Evolutionary conservation across 2,888 invertebrate species (phyloP).

Genomic region (Neocrepidodera transversa): DNA sequence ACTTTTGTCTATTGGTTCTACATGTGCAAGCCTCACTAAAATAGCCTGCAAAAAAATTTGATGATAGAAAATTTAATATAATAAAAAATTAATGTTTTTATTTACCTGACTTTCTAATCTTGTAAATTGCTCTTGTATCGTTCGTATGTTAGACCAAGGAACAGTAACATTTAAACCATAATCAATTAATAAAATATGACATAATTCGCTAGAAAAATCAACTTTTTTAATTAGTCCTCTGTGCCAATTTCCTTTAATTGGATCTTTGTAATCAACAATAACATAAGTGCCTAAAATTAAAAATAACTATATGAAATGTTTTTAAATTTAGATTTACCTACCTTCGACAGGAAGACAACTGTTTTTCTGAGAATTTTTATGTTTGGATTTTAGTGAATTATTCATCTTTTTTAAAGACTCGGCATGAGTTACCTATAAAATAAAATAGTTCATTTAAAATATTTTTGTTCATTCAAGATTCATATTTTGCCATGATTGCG

Average conservation of each 20-base stretch:
- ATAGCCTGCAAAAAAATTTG: conserved; percentile 54
- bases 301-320: neutral
- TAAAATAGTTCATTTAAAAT: neutral
- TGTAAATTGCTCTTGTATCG: conserved; percentile 57
- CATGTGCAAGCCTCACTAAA: conserved; percentile 58
- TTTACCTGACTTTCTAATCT: conserved; percentile 52
- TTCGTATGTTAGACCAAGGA: conserved; percentile 63
- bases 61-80: neutral
- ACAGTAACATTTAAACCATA: conserved; percentile 64
- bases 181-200: conserved; percentile 70
- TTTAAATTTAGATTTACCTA: conserved; percentile 20
- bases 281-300: conserved; percentile 63
- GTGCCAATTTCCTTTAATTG: conserved; percentile 64
- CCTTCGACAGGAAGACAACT: conserved; percentile 50
- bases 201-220: conserved; percentile 58
- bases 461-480: neutral
- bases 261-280: conserved; percentile 58
- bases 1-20: conserved; percentile 58
- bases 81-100: neutral
- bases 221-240: conserved; percentile 65
- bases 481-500: no score
- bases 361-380: conserved; percentile 39
- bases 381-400: conserved; percentile 44
- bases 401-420: conserved; percentile 44
- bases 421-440: conserved; percentile 43